Base-by-base conservation (phyloP, 2,888 invertebrate genomes). In the Idaea dimidiata region DNA sequence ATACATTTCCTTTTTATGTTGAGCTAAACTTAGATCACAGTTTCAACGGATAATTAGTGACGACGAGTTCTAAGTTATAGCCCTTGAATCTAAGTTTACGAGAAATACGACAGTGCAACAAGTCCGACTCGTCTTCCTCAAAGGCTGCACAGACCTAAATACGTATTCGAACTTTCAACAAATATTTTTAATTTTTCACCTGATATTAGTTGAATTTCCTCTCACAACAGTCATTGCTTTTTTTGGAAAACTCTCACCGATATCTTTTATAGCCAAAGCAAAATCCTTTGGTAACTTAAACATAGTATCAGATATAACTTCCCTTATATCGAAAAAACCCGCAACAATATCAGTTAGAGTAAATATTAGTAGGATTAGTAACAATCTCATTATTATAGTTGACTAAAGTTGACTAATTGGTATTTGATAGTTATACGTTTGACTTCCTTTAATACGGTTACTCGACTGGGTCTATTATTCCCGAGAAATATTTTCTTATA, bases 191-290 rank as follows among this genome's bases (percentile, higher is more conserved):
- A 43, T 10, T 43, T 18, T 60, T 76, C 77, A 86, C 92, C 88
- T 86, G 67, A 91, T 84, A 61, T 83, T 81, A 0, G 89, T 87
- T 6, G 90, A 86, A 66, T 90, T 89, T 6, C 91, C 91, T 58
- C 83, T 79, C 3, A 92, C 89, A 58, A 91, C 81, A 43, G 86
- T 86, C 24, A 91, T 74, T 16, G 83, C 79, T 61, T 80, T 89
- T 7, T 87, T 72, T 0, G 91, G 88, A 58, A 92, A 65, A 3
- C 87, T 84, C 65, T 87, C 80, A 2, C 87, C 88, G 55, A 93
- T 88, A 75, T 93, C 92, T 69, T 87, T 88, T 16, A 93, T 68
- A 32, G 93, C 93, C 16, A 76, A 64, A 0, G 90, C 72, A 69
- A 93, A 88, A 17, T 84, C 86, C 59, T 74, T 74, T 0, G 92